These are phyloP conservation scores for Molorchus minor DNA, from an alignment of 2,888 invertebrate species.

Conservation along the genomic window DNA sequence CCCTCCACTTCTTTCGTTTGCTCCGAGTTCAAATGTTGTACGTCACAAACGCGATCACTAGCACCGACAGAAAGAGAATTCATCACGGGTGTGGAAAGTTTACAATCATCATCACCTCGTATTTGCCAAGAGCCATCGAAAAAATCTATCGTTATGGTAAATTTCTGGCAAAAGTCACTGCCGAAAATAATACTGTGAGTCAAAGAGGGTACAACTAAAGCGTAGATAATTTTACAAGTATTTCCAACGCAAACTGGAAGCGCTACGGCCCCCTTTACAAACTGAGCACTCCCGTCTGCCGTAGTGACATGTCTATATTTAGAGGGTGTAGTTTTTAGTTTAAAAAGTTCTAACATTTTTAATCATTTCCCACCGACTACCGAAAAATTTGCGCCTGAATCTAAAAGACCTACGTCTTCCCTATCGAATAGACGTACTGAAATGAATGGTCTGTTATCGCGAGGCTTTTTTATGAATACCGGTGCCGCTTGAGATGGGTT, in stretches of 20 bases:
- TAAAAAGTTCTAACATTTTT: background rate
- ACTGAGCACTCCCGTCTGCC: background rate
- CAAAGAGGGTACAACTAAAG: background rate
- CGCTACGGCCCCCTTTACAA: background rate
- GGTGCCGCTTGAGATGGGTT: too few species aligned
- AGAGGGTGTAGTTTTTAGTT: background rate
- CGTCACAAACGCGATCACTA: background rate
- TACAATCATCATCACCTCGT: background rate
- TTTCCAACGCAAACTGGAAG: background rate
- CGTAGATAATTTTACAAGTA: background rate
- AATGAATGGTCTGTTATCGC: constrained; percentile 5
- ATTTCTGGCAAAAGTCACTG: background rate
- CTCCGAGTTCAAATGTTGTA: background rate
- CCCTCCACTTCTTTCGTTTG: background rate
- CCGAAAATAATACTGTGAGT: constrained; percentile 5
- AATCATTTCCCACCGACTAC: constrained; percentile 7
- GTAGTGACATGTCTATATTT: background rate
- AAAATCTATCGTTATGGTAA: background rate
- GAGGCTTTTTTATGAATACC: too few species aligned
- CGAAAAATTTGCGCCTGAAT: constrained; percentile 6
- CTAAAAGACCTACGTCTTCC: constrained; percentile 9
- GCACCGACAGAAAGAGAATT: background rate
- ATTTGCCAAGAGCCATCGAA: background rate
- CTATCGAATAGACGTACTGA: background rate
- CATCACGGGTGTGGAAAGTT: background rate